phyloP scores from a whole-genome alignment of 1,140 invertebrate species.

The Steinernema feltiae region DNA sequence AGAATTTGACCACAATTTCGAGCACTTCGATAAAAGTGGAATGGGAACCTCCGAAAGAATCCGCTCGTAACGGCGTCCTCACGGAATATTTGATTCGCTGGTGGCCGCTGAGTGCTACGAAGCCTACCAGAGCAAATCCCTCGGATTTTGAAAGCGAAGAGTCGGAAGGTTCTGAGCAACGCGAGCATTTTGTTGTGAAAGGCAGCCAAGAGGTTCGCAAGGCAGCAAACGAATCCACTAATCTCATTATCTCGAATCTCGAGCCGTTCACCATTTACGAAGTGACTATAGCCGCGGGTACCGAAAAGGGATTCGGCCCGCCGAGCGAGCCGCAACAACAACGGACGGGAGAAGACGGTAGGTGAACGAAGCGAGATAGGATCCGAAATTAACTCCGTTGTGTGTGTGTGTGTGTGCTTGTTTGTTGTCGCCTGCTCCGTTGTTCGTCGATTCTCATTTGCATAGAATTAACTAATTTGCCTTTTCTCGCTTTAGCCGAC shows the following conservation, averaged over 20 bases:
- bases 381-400: not conserved
- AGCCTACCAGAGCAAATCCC: not conserved
- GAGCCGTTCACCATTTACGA: slow-evolving; percentile 35
- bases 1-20: slow-evolving; percentile 13
- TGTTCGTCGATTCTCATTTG: not conserved
- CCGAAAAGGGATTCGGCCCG: slow-evolving; percentile 26
- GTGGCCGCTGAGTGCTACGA: not conserved
- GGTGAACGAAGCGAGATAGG: slow-evolving; percentile 4
- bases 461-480: not conserved
- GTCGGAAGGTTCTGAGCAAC: not conserved
- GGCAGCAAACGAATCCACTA: not conserved
- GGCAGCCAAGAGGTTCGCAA: not conserved
- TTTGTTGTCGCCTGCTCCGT: not conserved
- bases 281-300: slow-evolving; percentile 32
- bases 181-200: not conserved
- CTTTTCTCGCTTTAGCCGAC: slow-evolving; percentile 5
- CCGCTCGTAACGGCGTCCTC: slow-evolving; percentile 15
- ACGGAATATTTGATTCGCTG: slow-evolving; percentile 8
- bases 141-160: not conserved
- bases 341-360: slow-evolving; percentile 35
- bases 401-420: not conserved
- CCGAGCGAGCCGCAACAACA: slow-evolving; percentile 18
- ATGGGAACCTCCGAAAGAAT: slow-evolving; percentile 17
- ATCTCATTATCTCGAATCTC: not conserved
- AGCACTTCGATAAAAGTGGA: not conserved